A percentile compares a stretch with the other conserved stretches of the same genome.
Evolutionary conservation across 2,888 invertebrate species (phyloP).

Genomic region (Phymatocera aterrima): DNA sequence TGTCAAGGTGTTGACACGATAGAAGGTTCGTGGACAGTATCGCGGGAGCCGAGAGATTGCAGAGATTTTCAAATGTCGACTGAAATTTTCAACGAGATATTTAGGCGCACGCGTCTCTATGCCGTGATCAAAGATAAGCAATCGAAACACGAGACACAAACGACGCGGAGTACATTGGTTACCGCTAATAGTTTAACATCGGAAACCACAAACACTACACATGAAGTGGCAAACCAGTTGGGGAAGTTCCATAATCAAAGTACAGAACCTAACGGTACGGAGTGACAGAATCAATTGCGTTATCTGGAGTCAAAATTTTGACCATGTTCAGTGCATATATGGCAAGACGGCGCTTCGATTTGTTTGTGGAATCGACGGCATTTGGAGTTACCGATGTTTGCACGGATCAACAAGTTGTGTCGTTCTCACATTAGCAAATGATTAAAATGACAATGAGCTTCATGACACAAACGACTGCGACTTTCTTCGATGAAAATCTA

Average conservation of each 20-base stretch:
- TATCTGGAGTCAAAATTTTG: neutral
- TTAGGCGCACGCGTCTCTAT: conserved; percentile 56
- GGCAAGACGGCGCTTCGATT: neutral
- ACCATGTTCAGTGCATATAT: neutral
- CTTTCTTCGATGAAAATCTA: neutral
- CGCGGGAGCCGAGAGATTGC: conserved; percentile 56
- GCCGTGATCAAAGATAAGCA: conserved; percentile 53
- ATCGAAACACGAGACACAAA: conserved; percentile 27
- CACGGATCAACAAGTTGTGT: neutral
- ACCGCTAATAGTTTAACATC: conserved; percentile 10
- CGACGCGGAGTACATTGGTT: neutral
- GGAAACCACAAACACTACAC: neutral
- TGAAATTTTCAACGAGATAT: conserved; percentile 62
- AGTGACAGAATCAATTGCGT: neutral
- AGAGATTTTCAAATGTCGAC: conserved; percentile 63
- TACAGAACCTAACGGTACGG: neutral
- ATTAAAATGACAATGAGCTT: neutral
- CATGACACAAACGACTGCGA: neutral
- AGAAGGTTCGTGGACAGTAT: conserved; percentile 63
- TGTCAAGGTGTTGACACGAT: conserved; percentile 66
- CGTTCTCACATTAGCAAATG: neutral
- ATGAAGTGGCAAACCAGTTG: neutral
- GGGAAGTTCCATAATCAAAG: conserved; percentile 14
- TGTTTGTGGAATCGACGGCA: neutral
- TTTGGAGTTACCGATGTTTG: conserved; percentile 1